phyloP scores from a whole-genome alignment of 2,888 invertebrate genomes.

The Papilio protenor region DNA sequence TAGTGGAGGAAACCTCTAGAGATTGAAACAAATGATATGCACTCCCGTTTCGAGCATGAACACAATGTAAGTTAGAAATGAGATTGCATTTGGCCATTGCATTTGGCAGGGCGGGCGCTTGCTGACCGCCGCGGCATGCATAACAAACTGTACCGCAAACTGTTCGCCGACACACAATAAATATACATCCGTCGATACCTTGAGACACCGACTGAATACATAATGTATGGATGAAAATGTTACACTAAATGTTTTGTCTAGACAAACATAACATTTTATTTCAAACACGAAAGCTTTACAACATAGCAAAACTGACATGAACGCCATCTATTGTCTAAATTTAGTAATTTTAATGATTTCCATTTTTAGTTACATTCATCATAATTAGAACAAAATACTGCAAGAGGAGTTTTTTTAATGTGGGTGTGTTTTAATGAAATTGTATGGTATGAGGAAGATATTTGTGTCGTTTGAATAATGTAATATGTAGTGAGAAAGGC shows the following conservation, averaged over 20 bases:
- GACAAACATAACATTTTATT: not conserved
- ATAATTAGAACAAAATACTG: not conserved
- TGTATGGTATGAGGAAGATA: constrained; percentile 17
- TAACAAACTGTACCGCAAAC: constrained; percentile 67
- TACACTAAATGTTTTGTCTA: constrained; percentile 9
- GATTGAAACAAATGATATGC: constrained; percentile 32
- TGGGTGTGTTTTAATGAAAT: constrained; percentile 1
- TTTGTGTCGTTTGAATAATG: constrained; percentile 42
- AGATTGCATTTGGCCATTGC: constrained; percentile 64
- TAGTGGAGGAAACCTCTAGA: not conserved
- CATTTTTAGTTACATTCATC: not conserved
- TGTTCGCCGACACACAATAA: constrained; percentile 69
- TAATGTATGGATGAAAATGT: constrained; percentile 29
- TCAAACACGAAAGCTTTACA: not conserved
- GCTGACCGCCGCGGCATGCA: constrained; percentile 69
- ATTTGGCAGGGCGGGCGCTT: constrained; percentile 63
- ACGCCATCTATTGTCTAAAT: not conserved
- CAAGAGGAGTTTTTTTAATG: not conserved
- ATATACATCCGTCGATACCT: constrained; percentile 55
- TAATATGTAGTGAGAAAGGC: constrained; percentile 38
- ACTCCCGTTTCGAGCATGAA: constrained; percentile 32
- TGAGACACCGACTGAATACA: constrained; percentile 41
- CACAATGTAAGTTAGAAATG: constrained; percentile 61
- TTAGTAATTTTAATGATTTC: not conserved
- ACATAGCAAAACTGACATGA: not conserved